These are phyloP conservation scores for Dione juno DNA, from an alignment of 2,888 invertebrate species.

Conservation along the genomic window DNA sequence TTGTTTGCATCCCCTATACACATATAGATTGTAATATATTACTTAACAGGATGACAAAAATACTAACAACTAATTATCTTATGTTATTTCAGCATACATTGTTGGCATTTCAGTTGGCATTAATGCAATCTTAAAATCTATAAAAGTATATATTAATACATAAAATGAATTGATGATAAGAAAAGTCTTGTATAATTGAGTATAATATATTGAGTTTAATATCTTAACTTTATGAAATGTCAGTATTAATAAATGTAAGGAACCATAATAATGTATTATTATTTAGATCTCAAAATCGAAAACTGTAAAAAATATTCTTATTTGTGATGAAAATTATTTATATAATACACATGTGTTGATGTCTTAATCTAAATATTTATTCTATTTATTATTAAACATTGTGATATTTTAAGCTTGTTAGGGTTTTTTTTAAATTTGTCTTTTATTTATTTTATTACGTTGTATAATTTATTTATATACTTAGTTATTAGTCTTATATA, in stretches of 20 bases:
- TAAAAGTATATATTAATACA: not conserved
- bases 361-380: conserved; percentile 29
- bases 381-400: conserved; percentile 33
- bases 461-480: not conserved
- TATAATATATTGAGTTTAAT: conserved; percentile 27
- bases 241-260: conserved; percentile 41
- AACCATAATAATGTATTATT: conserved; percentile 21
- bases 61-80: not conserved
- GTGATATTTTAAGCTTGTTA: conserved; percentile 37
- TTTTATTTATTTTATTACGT: conserved; percentile 6
- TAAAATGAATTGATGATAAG: conserved; percentile 17
- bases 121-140: not conserved
- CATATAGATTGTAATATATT: not conserved
- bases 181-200: not conserved
- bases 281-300: conserved; percentile 32
- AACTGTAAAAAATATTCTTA: conserved; percentile 21
- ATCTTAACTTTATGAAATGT: conserved; percentile 33
- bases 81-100: conserved; percentile 6
- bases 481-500: no score
- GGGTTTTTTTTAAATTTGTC: conserved; percentile 23
- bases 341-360: conserved; percentile 28
- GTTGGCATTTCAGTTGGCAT: conserved; percentile 16
- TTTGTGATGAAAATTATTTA: conserved; percentile 15
- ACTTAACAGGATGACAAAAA: not conserved
- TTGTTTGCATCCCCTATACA: not conserved